These are phyloP conservation scores for Nipponacmea schrenckii DNA, from an alignment of 2,888 invertebrate species.

Conservation along the genomic window DNA sequence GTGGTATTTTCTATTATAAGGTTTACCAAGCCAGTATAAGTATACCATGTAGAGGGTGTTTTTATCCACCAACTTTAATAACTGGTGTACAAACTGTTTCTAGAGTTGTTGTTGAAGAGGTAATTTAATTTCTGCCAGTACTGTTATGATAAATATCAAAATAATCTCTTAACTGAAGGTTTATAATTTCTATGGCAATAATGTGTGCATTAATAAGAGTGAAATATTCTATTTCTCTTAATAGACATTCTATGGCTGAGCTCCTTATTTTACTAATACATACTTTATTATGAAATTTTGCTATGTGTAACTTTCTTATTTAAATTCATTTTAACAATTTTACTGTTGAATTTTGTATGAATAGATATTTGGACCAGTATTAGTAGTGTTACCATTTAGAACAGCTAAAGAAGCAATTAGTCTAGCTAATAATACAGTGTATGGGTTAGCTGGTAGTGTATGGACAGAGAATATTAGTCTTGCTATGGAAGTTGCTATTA, in stretches of 20 bases:
- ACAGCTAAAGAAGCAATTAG: constrained; percentile 73
- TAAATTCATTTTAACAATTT: neutral
- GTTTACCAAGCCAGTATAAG: constrained; percentile 54
- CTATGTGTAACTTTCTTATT: neutral
- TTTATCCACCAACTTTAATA: constrained; percentile 68
- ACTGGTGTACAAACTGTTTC: constrained; percentile 70
- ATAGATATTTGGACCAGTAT: constrained; percentile 69
- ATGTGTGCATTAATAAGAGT: too few species aligned
- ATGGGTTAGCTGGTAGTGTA: constrained; percentile 71
- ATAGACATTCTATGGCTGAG: too few species aligned
- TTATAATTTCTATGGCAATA: neutral
- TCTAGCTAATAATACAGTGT: constrained; percentile 72
- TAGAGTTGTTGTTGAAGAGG: constrained; percentile 68
- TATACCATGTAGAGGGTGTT: constrained; percentile 56
- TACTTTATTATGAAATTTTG: constrained; percentile 5
- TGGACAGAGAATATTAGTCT: constrained; percentile 73
- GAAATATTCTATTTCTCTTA: too few species aligned
- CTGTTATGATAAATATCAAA: neutral
- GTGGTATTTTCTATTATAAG: constrained; percentile 33
- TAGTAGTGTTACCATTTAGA: constrained; percentile 71
- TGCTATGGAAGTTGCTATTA: constrained; percentile 71
- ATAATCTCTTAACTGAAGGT: neutral
- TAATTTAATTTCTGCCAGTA: constrained; percentile 54
- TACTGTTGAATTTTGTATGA: neutral
- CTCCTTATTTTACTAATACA: too few species aligned